phyloP scores from a whole-genome alignment of 37 sponge, comb jelly and placozoan species.

The Cliona cf. orientalis region DNA sequence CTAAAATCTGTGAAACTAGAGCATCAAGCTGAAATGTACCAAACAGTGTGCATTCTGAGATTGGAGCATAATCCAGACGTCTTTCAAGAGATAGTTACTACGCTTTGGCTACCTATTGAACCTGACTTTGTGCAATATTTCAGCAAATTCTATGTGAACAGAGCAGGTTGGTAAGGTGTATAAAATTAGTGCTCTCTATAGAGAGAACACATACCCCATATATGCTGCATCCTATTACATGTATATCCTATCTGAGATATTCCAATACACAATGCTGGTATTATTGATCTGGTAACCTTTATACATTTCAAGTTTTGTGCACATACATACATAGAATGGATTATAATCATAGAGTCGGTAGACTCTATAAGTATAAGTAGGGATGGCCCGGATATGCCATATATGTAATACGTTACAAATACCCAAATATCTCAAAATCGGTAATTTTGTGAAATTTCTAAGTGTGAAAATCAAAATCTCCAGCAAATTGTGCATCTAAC shows the following conservation, averaged over 20 bases:
- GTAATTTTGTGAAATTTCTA: no score
- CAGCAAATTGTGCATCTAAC: no score
- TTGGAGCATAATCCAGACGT: background rate
- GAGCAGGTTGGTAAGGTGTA: slow-evolving; percentile 25
- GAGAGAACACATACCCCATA: background rate
- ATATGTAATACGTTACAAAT: no score
- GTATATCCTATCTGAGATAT: background rate
- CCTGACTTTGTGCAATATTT: slow-evolving; percentile 30
- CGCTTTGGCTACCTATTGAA: slow-evolving; percentile 7
- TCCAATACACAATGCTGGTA: slow-evolving; percentile 1
- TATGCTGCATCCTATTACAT: background rate
- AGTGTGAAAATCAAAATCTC: no score
- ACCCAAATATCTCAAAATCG: no score
- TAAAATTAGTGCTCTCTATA: background rate
- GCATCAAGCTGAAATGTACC: slow-evolving; percentile 20
- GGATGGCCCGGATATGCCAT: no score
- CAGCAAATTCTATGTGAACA: background rate
- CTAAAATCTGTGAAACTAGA: slow-evolving; percentile 9
- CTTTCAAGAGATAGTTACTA: slow-evolving; percentile 8
- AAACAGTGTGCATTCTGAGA: slow-evolving; percentile 8
- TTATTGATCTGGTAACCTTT: no score
- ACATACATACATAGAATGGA: no score
- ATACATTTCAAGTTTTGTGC: no score
- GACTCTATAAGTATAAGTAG: no score
- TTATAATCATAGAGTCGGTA: no score